phyloP scores from a whole-genome alignment of 2,113 vertebrate species.

The Psephotus haematonotus region DNA sequence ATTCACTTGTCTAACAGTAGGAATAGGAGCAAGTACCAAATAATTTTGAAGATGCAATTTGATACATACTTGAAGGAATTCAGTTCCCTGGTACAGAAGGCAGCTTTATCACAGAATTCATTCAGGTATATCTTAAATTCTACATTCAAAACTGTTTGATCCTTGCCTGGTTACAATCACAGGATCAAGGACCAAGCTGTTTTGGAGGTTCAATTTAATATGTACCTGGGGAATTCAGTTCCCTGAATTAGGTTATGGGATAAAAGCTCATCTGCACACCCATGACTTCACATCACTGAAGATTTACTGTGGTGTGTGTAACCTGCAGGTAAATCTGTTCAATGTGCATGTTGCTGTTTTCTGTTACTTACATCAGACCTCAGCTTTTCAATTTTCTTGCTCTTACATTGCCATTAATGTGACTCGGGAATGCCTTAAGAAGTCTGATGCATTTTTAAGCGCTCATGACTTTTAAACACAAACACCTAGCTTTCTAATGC shows the following conservation, averaged over 20 bases:
- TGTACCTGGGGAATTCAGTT: background rate
- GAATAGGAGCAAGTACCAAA: background rate
- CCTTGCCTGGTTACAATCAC: background rate
- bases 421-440: background rate
- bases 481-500: background rate
- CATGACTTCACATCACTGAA: background rate
- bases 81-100: background rate
- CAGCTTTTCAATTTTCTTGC: background rate
- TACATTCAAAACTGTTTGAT: background rate
- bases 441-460: background rate
- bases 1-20: background rate
- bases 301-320: background rate
- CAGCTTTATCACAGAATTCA: background rate
- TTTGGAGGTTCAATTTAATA: background rate
- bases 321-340: background rate
- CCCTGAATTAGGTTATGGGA: background rate
- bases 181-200: background rate
- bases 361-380: background rate
- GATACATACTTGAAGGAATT: background rate
- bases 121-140: background rate
- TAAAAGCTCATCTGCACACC: background rate
- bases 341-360: accelerated
- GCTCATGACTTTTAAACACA: background rate
- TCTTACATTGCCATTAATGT: background rate
- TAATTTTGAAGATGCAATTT: background rate